Percentiles rank a stretch among this genome's conserved stretches.
phyloP scores from a whole-genome alignment of 2,113 vertebrate species.

The Hystrix cristata region DNA sequence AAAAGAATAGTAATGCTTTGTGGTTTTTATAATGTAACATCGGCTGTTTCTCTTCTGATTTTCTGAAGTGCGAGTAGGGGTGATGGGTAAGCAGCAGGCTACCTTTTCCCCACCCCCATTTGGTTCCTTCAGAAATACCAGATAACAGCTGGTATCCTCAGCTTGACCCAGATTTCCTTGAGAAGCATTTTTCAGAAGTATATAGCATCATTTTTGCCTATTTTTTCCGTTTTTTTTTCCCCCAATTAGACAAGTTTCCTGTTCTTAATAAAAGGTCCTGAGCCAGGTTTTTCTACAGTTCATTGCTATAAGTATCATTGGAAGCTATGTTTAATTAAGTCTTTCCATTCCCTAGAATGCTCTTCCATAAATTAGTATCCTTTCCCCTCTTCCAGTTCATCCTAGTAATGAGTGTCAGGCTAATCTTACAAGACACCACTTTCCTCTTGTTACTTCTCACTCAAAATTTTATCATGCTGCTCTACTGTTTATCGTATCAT shows the following conservation, averaged over 20 bases:
- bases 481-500: not conserved
- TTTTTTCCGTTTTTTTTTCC: not conserved
- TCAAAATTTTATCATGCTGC: not conserved
- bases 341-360: not conserved
- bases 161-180: slow-evolving; percentile 67
- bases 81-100: slow-evolving; percentile 62
- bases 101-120: slow-evolving; percentile 59
- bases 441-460: not conserved
- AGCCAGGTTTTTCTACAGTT: slow-evolving; percentile 22
- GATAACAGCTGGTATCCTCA: slow-evolving; percentile 76
- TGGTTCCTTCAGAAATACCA: slow-evolving; percentile 73
- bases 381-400: not conserved
- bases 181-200: slow-evolving; percentile 69
- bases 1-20: slow-evolving; percentile 60
- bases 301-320: not conserved
- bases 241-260: slow-evolving; percentile 40
- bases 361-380: not conserved
- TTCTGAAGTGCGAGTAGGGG: slow-evolving; percentile 41
- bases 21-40: slow-evolving; percentile 68
- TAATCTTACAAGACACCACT: slow-evolving; percentile 1
- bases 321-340: slow-evolving; percentile 11
- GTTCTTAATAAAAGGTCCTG: slow-evolving; percentile 5
- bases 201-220: slow-evolving; percentile 52
- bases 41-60: slow-evolving; percentile 68
- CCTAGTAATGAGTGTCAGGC: not conserved